These are phyloP conservation scores for Automeris io DNA, from an alignment of 2,888 invertebrate genomes.

Conservation along the genomic window DNA sequence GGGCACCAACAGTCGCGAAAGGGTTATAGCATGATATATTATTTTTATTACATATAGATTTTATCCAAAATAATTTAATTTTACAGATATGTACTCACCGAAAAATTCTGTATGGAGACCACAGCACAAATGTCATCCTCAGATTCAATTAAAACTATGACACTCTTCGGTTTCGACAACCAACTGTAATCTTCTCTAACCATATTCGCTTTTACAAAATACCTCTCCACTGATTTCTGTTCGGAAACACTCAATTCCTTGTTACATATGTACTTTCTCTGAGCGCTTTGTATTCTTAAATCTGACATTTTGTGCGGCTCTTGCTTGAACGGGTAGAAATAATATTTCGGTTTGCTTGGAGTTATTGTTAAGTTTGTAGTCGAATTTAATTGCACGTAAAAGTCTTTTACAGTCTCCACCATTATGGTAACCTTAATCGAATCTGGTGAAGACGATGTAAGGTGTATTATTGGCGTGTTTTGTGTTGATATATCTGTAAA, in stretches of 20 bases:
- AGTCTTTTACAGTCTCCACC: conserved; percentile 77
- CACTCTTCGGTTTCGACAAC: conserved; percentile 61
- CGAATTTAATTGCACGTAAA: conserved; percentile 67
- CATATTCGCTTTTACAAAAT: conserved; percentile 29
- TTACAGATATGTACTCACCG: conserved; percentile 63
- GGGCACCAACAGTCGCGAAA: too few relatives aligned
- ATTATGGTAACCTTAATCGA: conserved; percentile 77
- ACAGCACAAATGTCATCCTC: conserved; percentile 83
- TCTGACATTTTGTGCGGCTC: conserved; percentile 37
- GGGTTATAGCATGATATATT: too few relatives aligned
- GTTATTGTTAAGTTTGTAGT: conserved; percentile 61
- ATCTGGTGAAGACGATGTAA: conserved; percentile 80
- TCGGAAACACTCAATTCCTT: conserved; percentile 43
- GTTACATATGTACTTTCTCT: conserved; percentile 75
- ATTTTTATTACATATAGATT: too few relatives aligned
- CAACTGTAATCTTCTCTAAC: conserved; percentile 33
- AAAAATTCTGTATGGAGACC: conserved; percentile 86
- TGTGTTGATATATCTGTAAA: conserved; percentile 48
- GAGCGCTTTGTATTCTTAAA: conserved; percentile 35
- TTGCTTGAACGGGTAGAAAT: conserved; percentile 73
- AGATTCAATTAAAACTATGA: conserved; percentile 80
- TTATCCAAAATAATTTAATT: too few relatives aligned
- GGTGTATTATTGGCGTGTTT: conserved; percentile 79
- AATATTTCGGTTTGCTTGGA: conserved; percentile 69
- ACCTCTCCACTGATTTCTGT: conserved; percentile 24